These are phyloP conservation scores for Cercopithecus diana DNA, from an alignment of 2,797 vertebrate genomes.

Conservation along the genomic window DNA sequence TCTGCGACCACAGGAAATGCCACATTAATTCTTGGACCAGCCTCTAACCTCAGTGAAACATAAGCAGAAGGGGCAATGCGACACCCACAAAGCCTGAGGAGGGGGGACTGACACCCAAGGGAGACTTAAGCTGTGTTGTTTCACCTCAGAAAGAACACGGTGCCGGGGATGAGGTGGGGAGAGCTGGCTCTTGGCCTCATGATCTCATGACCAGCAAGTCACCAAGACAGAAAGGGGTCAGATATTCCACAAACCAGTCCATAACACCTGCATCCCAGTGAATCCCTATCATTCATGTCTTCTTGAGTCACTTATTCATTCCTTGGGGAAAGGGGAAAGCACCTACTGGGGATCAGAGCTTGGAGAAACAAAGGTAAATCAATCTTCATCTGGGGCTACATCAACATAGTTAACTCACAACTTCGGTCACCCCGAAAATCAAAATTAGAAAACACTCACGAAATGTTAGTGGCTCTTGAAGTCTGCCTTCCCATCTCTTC, in stretches of 20 bases:
- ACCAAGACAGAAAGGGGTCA: neutral
- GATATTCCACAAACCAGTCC: neutral
- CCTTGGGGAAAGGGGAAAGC: neutral
- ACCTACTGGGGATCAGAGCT: neutral
- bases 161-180: neutral
- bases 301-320: neutral
- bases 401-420: neutral
- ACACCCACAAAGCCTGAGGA: neutral
- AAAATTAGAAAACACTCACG: neutral
- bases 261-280: neutral
- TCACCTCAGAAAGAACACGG: neutral
- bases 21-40: neutral
- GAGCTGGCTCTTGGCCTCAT: neutral
- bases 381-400: neutral
- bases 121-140: neutral
- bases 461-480: neutral
- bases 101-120: neutral
- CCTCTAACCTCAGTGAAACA: neutral
- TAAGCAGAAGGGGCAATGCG: accelerated
- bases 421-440: neutral
- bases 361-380: neutral
- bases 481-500: neutral
- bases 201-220: neutral
- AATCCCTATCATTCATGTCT: neutral
- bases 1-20: neutral